These are phyloP conservation scores for Triplophysa tibetana DNA, from an alignment of 2,113 vertebrate genomes.

Conservation along the genomic window DNA sequence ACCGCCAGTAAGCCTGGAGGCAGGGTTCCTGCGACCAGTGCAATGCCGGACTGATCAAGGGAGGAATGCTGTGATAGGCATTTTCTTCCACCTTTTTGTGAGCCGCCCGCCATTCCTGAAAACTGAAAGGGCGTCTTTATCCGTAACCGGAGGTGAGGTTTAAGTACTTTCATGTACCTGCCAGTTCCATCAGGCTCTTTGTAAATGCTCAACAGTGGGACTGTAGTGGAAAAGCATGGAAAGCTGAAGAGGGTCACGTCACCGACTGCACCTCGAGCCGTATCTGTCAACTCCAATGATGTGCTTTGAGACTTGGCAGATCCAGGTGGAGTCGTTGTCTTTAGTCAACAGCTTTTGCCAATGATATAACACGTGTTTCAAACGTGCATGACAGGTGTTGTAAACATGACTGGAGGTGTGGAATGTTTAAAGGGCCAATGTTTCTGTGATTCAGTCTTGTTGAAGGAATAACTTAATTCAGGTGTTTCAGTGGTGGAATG, in stretches of 20 bases:
- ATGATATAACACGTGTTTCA: background rate
- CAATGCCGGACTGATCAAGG: slow-evolving; percentile 32
- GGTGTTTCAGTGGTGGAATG: background rate
- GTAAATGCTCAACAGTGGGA: slow-evolving; percentile 34
- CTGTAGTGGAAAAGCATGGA: slow-evolving; percentile 13
- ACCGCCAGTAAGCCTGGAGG: slow-evolving; percentile 1
- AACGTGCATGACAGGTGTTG: background rate
- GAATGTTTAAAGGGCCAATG: slow-evolving; percentile 25
- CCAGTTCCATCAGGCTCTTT: slow-evolving; percentile 49
- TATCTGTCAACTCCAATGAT: slow-evolving; percentile 21
- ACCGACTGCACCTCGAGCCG: slow-evolving; percentile 18
- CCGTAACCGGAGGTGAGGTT: slow-evolving; percentile 47
- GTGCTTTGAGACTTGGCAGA: background rate
- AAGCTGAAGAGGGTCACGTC: slow-evolving; percentile 27
- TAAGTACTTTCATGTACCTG: slow-evolving; percentile 44
- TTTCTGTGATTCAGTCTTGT: slow-evolving; percentile 1
- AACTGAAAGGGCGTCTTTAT: slow-evolving; percentile 54
- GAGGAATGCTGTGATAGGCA: slow-evolving; percentile 32
- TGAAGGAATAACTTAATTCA: background rate
- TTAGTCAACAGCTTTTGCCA: background rate
- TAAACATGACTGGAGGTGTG: slow-evolving; percentile 17
- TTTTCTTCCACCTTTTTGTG: slow-evolving; percentile 29
- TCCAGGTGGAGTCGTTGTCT: background rate
- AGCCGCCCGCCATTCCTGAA: slow-evolving; percentile 23
- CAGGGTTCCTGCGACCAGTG: slow-evolving; percentile 18